Percentiles rank a stretch among this genome's conserved stretches.
Conservation (phyloP, 2,113 vertebrate genomes). For the Scatophagus argus region DNA sequence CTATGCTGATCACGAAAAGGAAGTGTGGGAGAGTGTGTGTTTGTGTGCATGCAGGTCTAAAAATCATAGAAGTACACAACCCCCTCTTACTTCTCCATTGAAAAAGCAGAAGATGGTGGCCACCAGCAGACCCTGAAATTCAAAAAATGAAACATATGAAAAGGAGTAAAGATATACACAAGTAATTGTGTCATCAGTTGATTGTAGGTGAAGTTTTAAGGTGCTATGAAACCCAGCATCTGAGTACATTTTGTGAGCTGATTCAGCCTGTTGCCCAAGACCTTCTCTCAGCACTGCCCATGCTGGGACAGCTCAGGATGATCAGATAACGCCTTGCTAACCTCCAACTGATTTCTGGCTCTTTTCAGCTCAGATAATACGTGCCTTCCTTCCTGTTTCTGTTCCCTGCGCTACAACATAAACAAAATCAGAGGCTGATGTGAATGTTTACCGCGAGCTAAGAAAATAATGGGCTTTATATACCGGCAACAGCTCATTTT, state of each 20-base stretch:
- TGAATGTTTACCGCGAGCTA: not conserved
- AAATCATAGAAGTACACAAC: not conserved
- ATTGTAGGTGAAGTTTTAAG: not conserved
- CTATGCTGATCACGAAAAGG: not conserved
- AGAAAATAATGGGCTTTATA: not conserved
- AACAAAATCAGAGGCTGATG: slow-evolving; percentile 45
- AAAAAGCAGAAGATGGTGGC: slow-evolving; percentile 99
- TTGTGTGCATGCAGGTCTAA: not conserved
- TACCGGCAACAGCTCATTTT: not conserved
- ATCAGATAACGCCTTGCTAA: slow-evolving; percentile 61
- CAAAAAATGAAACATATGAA: slow-evolving; percentile 1
- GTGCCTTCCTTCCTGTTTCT: slow-evolving; percentile 68
- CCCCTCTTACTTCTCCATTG: slow-evolving; percentile 93
- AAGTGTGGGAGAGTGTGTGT: slow-evolving; percentile 9
- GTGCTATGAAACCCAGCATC: not conserved
- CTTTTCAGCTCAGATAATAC: slow-evolving; percentile 49
- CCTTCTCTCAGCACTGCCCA: not conserved
- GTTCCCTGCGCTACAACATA: slow-evolving; percentile 18
- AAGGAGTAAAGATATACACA: not conserved
- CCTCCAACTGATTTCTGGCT: slow-evolving; percentile 37
- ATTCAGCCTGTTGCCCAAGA: slow-evolving; percentile 47
- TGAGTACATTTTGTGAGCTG: not conserved
- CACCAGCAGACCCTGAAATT: slow-evolving; percentile 93
- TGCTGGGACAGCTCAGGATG: slow-evolving; percentile 19
- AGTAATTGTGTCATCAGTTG: not conserved